Evolutionary conservation across 2,113 vertebrate species (phyloP).

Genomic region (Eptesicus fuscus): DNA sequence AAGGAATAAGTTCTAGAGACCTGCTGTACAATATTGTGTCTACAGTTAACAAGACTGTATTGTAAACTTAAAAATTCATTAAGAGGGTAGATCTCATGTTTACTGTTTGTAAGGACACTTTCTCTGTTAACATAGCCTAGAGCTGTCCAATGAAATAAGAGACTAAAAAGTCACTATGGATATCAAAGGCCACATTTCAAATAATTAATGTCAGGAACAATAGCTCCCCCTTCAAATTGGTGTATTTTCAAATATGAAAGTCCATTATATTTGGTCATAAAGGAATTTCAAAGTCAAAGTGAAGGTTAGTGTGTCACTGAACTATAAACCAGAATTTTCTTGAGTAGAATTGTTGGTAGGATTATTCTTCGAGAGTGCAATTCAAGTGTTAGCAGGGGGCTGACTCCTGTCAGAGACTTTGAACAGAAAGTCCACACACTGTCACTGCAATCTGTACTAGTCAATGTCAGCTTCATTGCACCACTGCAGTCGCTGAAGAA

Average conservation of each 20-base stretch:
- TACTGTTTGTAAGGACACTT: background rate
- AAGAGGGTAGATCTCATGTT: background rate
- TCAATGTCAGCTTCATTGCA: background rate
- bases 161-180: background rate
- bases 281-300: constrained; percentile 23
- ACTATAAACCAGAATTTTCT: background rate
- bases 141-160: background rate
- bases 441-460: background rate
- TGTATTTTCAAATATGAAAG: constrained; percentile 44
- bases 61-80: background rate
- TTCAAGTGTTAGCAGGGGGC: background rate
- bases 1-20: background rate
- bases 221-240: background rate
- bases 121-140: background rate
- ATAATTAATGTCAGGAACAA: background rate
- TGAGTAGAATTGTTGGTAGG: background rate
- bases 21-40: background rate
- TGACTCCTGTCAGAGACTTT: background rate
- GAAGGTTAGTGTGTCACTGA: background rate
- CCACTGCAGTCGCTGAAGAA: background rate
- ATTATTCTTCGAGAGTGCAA: background rate
- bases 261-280: background rate
- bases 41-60: background rate
- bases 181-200: constrained; percentile 4
- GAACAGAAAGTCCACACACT: background rate